Evolutionary conservation across 1,140 invertebrate species (phyloP), one percentile per base, ranked within the genome.

Genomic region (Cydia fagiglandana): DNA sequence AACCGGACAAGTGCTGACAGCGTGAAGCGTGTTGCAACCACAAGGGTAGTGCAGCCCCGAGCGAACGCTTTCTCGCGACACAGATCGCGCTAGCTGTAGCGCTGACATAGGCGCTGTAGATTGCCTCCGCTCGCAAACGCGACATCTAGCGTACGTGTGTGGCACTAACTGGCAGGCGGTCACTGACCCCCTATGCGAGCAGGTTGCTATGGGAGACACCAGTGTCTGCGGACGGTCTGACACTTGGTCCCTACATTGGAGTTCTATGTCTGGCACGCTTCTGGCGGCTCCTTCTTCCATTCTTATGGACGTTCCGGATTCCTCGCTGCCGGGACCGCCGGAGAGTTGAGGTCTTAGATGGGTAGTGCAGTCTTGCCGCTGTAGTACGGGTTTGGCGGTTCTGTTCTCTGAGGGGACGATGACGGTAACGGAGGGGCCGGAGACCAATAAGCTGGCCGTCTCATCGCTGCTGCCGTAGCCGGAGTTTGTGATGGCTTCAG

Each of bases 261-360:
- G 93, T 92, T 98, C 97, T 83, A 98, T 97, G 88, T 98, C 97
- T 15, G 97, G 97, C 79, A 98, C 97, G 78, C 96, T 97, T 85
- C 96, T 94, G 12, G 96, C 95, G n/a, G 95, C 95, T 70, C 94
- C 94, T 75, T 96, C 96, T 84, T 95, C 95, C 76, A 94, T 87
- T 85, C 93, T 91, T 13, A 94, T 83, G 10, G 92, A 93, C 6
- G 95, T 94, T 61, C 93, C 94, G 84, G 96, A 96, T 88, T 97
- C 96, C 90, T 97, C 96, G 81, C 96, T 97, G 47, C 96, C 96
- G 2, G 96, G 96, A 38, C 94, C 94, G 17, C 96, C 96, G 24
- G 96, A 96, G 70, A 97, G 93, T 85, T 97, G 96, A 28, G 96
- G 95, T 80, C 94, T 93, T 75, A 94, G 94, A 81, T 96, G 96